These are phyloP conservation scores for Danio jaintianensis DNA, from an alignment of 2,797 vertebrate genomes.

Conservation along the genomic window DNA sequence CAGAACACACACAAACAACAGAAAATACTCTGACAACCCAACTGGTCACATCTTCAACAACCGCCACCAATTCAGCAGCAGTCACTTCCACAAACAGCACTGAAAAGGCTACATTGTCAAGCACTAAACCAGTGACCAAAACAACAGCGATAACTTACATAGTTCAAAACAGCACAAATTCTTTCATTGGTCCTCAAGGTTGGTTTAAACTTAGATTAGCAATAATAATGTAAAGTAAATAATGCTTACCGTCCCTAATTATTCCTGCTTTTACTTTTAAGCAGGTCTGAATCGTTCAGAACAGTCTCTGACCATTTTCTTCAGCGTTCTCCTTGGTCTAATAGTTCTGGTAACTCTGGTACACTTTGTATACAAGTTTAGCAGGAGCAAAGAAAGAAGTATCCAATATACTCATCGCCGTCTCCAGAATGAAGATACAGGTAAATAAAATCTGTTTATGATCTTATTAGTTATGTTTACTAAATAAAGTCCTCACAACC, in stretches of 20 bases:
- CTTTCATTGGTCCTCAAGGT: slow-evolving; percentile 31
- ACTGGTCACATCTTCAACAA: slow-evolving; percentile 29
- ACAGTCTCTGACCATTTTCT: slow-evolving; percentile 74
- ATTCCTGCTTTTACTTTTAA: slow-evolving; percentile 7
- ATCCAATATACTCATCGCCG: slow-evolving; percentile 79
- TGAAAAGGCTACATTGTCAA: slow-evolving; percentile 43
- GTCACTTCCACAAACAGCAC: slow-evolving; percentile 45
- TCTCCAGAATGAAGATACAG: slow-evolving; percentile 74
- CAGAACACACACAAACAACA: slow-evolving; percentile 26
- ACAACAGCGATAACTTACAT: slow-evolving; percentile 7
- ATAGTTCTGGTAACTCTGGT: slow-evolving; percentile 64
- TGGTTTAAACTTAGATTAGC: slow-evolving; percentile 8
- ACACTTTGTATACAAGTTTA: slow-evolving; percentile 65
- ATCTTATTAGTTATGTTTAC: not conserved
- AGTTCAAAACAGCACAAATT: slow-evolving; percentile 9
- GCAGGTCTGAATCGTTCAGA: slow-evolving; percentile 71
- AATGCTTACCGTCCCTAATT: slow-evolving; percentile 1
- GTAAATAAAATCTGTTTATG: slow-evolving; percentile 63
- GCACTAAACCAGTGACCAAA: slow-evolving; percentile 21
- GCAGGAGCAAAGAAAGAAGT: slow-evolving; percentile 72
- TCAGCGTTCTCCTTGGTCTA: slow-evolving; percentile 73
- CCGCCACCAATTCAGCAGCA: slow-evolving; percentile 17
- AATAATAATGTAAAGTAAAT: slow-evolving; percentile 4
- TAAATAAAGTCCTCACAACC: not conserved
- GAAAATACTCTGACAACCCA: slow-evolving; percentile 1